Conservation (phyloP, 1,140 invertebrate genomes). For the Drosophila jambulina region DNA sequence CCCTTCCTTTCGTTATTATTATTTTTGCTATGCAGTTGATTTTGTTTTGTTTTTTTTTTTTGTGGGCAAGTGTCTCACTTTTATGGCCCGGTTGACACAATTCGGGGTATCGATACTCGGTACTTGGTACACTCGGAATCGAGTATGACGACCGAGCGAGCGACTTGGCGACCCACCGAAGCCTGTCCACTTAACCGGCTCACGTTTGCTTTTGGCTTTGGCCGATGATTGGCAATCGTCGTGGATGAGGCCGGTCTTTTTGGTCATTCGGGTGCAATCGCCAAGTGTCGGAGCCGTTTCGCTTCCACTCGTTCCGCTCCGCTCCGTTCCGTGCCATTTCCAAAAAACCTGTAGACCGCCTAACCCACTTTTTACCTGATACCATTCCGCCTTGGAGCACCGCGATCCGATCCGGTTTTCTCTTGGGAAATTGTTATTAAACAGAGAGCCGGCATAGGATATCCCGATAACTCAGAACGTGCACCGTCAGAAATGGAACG, state of each 20-base stretch:
- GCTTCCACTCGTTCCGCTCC: constrained; percentile 27
- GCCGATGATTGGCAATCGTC: constrained; percentile 62
- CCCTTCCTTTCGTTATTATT: background rate
- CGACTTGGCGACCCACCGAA: constrained; percentile 23
- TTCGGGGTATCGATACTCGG: constrained; percentile 8
- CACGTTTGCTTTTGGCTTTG: constrained; percentile 31
- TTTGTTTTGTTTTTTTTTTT: constrained; percentile 1
- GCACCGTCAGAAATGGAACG: constrained; percentile 4
- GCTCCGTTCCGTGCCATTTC: constrained; percentile 58
- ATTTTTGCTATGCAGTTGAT: constrained; percentile 4
- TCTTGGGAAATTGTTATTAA: constrained; percentile 37
- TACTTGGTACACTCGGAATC: background rate
- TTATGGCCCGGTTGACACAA: constrained; percentile 46
- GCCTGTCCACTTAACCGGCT: constrained; percentile 42
- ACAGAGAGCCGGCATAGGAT: constrained; percentile 55
- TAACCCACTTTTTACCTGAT: constrained; percentile 65
- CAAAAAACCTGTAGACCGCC: constrained; percentile 56
- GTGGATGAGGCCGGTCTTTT: background rate
- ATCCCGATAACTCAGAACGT: constrained; percentile 42
- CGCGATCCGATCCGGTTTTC: constrained; percentile 61
- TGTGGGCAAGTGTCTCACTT: background rate
- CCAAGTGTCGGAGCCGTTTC: constrained; percentile 53
- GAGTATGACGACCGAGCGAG: constrained; percentile 1
- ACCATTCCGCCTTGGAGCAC: constrained; percentile 9
- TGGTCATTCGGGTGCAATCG: constrained; percentile 56